These are phyloP conservation scores for Eupelmus urozonus DNA, from an alignment of 2,888 invertebrate species.

Conservation along the genomic window DNA sequence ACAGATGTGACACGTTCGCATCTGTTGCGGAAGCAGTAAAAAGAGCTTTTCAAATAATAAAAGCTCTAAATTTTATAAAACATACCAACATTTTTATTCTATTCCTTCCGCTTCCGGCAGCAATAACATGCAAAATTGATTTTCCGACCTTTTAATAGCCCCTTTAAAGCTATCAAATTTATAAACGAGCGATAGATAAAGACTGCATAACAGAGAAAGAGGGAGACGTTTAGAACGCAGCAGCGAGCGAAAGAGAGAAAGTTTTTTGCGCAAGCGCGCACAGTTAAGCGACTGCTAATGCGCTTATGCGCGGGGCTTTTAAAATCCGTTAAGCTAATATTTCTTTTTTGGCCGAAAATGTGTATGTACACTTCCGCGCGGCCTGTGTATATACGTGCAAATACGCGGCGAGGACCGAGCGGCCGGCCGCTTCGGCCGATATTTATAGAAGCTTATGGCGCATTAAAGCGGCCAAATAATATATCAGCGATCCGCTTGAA, in stretches of 20 bases:
- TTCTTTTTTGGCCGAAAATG: slow-evolving; percentile 15
- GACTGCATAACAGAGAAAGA: not conserved
- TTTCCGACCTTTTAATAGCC: not conserved
- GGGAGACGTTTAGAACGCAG: not conserved
- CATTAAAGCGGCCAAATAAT: slow-evolving; percentile 47
- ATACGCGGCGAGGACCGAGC: not conserved
- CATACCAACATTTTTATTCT: not conserved
- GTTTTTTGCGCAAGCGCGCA: slow-evolving; percentile 17
- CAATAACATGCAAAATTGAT: not conserved
- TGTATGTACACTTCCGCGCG: not conserved
- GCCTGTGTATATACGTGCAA: not conserved
- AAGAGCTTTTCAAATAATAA: no score
- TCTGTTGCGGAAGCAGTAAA: not conserved
- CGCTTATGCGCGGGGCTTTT: slow-evolving; percentile 28
- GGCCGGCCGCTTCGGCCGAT: not conserved
- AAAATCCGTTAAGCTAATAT: slow-evolving; percentile 44
- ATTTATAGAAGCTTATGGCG: slow-evolving; percentile 49
- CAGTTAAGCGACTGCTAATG: slow-evolving; percentile 28
- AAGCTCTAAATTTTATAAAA: no score
- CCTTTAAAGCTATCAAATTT: not conserved
- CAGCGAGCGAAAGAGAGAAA: not conserved
- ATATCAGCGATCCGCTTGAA: slow-evolving; percentile 38
- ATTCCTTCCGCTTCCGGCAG: no score
- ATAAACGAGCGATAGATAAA: not conserved
- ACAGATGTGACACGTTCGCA: no score